Evolutionary conservation across 1,140 invertebrate species (phyloP).

Genomic region (Oreohelix idahoensis): DNA sequence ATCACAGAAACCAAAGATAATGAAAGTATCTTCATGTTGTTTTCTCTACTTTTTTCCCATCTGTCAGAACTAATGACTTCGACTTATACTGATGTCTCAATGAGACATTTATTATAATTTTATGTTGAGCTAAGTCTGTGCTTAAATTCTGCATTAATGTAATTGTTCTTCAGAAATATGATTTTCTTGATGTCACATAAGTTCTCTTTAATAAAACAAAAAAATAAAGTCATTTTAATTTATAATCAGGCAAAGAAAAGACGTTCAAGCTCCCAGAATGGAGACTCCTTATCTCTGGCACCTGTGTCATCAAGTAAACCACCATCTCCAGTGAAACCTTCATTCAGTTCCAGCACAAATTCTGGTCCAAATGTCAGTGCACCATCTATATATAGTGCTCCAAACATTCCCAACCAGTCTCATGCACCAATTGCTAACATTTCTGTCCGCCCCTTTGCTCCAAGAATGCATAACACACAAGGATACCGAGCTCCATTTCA

Average conservation of each 20-base stretch:
- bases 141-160: no score
- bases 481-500: neutral
- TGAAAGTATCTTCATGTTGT: no score
- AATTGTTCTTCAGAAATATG: no score
- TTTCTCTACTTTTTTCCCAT: no score
- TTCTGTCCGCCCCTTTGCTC: neutral
- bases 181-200: no score
- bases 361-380: neutral
- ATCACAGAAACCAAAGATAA: no score
- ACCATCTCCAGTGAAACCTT: neutral
- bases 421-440: neutral
- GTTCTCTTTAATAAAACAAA: no score
- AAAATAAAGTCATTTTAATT: no score
- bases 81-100: no score
- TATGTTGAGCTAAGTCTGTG: no score
- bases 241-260: slow-evolving; percentile 7
- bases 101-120: no score
- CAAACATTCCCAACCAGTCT: neutral
- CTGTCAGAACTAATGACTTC: no score
- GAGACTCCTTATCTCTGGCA: neutral
- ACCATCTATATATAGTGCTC: neutral
- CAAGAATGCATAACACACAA: neutral
- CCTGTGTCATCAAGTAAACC: neutral
- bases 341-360: neutral
- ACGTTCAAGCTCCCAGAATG: neutral